Percentiles rank a stretch among this genome's conserved stretches.
These are phyloP conservation scores for Odontamblyopus lacepedii DNA, from an alignment of 2,797 vertebrate genomes.

Conservation along the genomic window DNA sequence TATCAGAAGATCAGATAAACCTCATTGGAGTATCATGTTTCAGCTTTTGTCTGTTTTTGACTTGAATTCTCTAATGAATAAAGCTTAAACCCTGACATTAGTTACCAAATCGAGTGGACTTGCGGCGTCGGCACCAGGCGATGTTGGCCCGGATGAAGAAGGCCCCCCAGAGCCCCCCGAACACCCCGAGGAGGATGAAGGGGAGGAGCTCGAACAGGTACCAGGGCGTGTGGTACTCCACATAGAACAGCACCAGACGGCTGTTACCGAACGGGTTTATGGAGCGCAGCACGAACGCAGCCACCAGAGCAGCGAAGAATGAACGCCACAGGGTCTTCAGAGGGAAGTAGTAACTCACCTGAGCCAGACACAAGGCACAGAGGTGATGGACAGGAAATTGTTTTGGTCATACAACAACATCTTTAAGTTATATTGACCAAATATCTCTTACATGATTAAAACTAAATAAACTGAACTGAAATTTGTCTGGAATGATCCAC, in stretches of 20 bases:
- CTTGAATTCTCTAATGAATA: no score
- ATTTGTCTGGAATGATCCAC: no score
- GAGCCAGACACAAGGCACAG: background rate
- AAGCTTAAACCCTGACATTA: slow-evolving; percentile 28
- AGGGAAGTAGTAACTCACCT: slow-evolving; percentile 99
- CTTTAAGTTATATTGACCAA: no score
- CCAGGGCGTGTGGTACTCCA: slow-evolving; percentile 99
- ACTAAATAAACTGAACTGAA: no score
- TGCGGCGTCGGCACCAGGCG: slow-evolving; percentile 95
- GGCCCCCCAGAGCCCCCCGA: slow-evolving; percentile 97
- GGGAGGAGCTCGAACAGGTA: slow-evolving; percentile 99
- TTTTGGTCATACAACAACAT: no score
- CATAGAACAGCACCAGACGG: slow-evolving; percentile 97
- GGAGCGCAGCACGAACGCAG: slow-evolving; percentile 95
- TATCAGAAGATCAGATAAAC: no score
- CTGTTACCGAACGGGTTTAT: slow-evolving; percentile 99
- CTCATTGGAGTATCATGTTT: no score
- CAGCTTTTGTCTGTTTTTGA: no score
- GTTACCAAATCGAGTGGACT: slow-evolving; percentile 93
- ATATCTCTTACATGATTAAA: no score
- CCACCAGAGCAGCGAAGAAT: slow-evolving; percentile 98
- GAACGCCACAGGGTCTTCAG: slow-evolving; percentile 98
- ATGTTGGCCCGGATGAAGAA: slow-evolving; percentile 99
- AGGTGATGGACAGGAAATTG: background rate
- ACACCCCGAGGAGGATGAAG: slow-evolving; percentile 97